Percentiles rank a stretch among this genome's conserved stretches.
These are phyloP conservation scores for Myotis davidii DNA, from an alignment of 2,113 vertebrate genomes.

Conservation along the genomic window DNA sequence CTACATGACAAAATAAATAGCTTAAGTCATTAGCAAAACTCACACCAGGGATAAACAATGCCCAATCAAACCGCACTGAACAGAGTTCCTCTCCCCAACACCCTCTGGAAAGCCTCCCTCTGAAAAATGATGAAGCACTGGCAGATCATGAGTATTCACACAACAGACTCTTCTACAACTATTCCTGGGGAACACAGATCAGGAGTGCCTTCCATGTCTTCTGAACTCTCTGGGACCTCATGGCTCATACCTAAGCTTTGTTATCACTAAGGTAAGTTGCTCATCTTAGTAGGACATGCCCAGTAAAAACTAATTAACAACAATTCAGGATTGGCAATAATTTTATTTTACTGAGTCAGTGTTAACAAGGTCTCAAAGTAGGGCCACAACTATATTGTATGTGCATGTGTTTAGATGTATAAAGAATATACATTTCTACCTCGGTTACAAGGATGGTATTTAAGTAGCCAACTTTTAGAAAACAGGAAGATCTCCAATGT, in stretches of 20 bases:
- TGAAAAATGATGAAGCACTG: neutral
- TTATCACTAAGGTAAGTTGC: neutral
- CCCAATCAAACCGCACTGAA: neutral
- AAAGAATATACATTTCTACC: neutral
- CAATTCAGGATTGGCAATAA: neutral
- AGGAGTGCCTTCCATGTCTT: neutral
- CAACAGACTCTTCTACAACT: neutral
- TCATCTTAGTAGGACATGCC: neutral
- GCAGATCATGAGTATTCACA: neutral
- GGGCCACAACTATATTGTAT: neutral
- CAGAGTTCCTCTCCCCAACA: neutral
- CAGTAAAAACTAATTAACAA: neutral
- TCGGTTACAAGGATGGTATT: neutral
- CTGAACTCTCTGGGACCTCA: neutral
- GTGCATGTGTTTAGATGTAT: neutral
- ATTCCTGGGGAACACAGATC: neutral
- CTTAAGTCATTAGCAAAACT: neutral
- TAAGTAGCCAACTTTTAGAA: neutral
- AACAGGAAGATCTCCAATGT: neutral
- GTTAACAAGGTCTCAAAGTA: conserved; percentile 19
- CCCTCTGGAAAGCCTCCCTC: neutral
- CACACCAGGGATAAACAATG: neutral
- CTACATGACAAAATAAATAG: conserved; percentile 80
- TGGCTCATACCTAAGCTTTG: neutral
- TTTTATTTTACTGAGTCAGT: neutral